Conservation (phyloP, 2,113 vertebrate species). For the Cebus imitator region DNA sequence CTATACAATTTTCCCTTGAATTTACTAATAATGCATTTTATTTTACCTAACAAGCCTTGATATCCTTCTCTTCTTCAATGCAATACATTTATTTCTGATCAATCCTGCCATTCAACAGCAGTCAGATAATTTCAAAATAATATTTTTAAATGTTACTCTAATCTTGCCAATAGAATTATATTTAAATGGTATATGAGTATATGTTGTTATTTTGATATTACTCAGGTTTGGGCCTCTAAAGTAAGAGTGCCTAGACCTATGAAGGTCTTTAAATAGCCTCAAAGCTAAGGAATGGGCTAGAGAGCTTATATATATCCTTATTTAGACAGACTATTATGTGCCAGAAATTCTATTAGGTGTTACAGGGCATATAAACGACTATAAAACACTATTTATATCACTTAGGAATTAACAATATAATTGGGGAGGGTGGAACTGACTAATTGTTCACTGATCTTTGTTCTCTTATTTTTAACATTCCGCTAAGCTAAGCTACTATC, state of each 20-base stretch:
- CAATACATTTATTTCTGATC: not conserved
- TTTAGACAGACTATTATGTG: not conserved
- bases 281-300: not conserved
- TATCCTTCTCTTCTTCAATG: not conserved
- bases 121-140: slow-evolving; percentile 3
- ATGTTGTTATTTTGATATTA: not conserved
- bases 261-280: not conserved
- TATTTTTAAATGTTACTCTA: not conserved
- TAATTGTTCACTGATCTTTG: not conserved
- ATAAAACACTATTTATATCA: not conserved
- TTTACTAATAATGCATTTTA: not conserved
- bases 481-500: not conserved
- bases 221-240: not conserved
- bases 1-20: not conserved
- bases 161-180: not conserved
- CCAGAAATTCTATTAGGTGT: not conserved
- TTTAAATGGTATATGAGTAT: not conserved
- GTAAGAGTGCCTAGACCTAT: not conserved
- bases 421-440: not conserved
- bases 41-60: not conserved
- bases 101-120: not conserved
- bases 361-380: not conserved
- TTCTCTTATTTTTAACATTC: not conserved
- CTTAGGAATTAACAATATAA: not conserved
- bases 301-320: not conserved